phyloP scores from a whole-genome alignment of 2,797 vertebrate genomes.

The Denticeps clupeoides region DNA sequence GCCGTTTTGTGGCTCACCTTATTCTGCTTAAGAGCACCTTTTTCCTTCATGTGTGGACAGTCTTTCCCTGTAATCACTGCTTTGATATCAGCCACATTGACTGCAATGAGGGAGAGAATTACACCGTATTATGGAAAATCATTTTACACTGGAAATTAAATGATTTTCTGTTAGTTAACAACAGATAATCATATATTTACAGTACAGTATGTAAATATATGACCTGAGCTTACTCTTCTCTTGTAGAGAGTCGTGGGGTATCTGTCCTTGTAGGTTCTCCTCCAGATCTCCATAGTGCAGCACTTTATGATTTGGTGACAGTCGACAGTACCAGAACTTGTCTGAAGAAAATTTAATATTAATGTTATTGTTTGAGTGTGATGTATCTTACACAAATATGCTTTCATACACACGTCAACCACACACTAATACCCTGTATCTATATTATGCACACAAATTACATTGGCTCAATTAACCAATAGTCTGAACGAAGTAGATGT shows the following conservation, averaged over 20 bases:
- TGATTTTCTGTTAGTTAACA: background rate
- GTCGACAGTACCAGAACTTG: constrained; percentile 78
- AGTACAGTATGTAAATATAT: too few relatives aligned
- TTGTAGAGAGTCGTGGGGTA: constrained; percentile 73
- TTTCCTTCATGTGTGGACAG: constrained; percentile 78
- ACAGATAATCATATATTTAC: too few relatives aligned
- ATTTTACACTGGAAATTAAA: background rate
- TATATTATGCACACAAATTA: too few relatives aligned
- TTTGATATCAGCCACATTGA: constrained; percentile 79
- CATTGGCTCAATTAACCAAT: too few relatives aligned
- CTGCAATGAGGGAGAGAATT: constrained; percentile 37
- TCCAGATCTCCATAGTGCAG: constrained; percentile 77
- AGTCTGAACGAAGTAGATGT: too few relatives aligned
- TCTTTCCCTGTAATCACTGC: constrained; percentile 76
- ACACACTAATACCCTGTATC: too few relatives aligned
- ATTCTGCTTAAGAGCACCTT: constrained; percentile 76
- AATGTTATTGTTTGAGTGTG: background rate
- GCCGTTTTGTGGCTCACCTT: constrained; percentile 59
- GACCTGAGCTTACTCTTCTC: constrained; percentile 63
- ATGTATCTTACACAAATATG: background rate
- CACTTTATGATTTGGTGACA: constrained; percentile 78
- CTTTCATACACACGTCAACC: background rate
- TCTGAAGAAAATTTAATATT: constrained; percentile 42
- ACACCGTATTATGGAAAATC: background rate
- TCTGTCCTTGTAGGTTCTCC: constrained; percentile 72